These are phyloP conservation scores for Polypterus bichir DNA, from an alignment of 2,113 vertebrate genomes.

Conservation along the genomic window DNA sequence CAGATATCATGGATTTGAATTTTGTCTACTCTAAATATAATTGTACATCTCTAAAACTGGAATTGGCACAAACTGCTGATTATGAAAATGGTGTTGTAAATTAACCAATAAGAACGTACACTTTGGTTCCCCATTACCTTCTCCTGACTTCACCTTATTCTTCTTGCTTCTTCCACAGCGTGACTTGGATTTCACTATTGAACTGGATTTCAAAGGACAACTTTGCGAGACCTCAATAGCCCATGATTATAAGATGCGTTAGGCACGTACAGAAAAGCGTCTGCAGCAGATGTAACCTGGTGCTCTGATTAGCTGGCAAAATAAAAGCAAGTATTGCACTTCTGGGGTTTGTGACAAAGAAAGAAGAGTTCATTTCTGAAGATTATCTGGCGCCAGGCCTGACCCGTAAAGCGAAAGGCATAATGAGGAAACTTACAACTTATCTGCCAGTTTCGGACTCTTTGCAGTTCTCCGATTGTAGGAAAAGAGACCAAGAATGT, in stretches of 20 bases:
- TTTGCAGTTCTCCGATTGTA: conserved; percentile 30
- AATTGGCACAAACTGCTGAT: too few species aligned
- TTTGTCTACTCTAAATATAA: too few species aligned
- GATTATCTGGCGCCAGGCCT: conserved; percentile 11
- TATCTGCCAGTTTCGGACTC: conserved; percentile 1
- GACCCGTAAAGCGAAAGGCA: neutral
- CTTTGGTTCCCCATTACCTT: neutral
- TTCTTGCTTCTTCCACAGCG: conserved; percentile 52
- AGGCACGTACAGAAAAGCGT: conserved; percentile 26
- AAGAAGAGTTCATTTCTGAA: neutral
- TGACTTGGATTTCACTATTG: conserved; percentile 91
- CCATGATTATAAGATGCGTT: conserved; percentile 97
- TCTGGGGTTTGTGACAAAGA: conserved; percentile 9
- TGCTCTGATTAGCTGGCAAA: conserved; percentile 14
- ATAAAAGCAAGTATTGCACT: conserved; percentile 18
- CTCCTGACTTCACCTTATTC: neutral
- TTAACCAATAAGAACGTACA: neutral
- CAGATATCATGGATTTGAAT: too few species aligned
- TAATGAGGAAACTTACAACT: too few species aligned
- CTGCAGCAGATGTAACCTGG: conserved; percentile 9
- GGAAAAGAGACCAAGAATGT: conserved; percentile 37
- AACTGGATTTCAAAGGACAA: conserved; percentile 96
- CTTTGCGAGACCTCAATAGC: conserved; percentile 85
- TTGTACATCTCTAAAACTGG: too few species aligned
- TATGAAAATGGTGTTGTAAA: too few species aligned